Base-by-base conservation (phyloP, 2,113 vertebrate species). In the Hippocampus zosterae region DNA sequence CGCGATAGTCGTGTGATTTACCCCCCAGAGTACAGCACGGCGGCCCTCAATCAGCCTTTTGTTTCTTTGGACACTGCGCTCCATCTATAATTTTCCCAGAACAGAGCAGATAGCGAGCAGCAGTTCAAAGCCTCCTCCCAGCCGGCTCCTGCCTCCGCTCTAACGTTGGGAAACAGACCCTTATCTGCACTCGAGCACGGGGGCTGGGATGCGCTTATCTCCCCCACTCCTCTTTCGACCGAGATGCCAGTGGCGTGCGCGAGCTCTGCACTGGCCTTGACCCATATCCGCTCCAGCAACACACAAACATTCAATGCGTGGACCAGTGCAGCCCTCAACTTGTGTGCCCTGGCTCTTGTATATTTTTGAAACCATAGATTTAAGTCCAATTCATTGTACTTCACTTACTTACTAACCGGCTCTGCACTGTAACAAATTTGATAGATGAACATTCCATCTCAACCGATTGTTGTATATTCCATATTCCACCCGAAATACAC, bases 91-190 rank as follows among this genome's bases (percentile, higher is more conserved):
- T 85, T 88, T 90, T 90, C 88, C 87, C 89, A 89, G 84, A 60
- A 85, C 84, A 74, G 80, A 85, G 80, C 64, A 83, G 89, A 89
- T 87, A 86, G 86, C 1, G 56, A 84, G 86, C 71, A 61, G 72
- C 68, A 74, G 81, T 88, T 90, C 86, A 90, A 88, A 90, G 89
- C 77, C 33, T 86, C 86, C 89, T 84, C 87, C 83, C 72, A 68
- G 65, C 72, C 73, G 77, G 79, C 85, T 84, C 70, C 86, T 75
- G 82, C 84, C 85, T 80, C 68, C 69, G 84, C 77, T 19, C 87
- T 88, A 89, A 85, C 87, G 73, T 85, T 87, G 83, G 87, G 88
- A 90, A 88, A 83, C 73, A 70, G 82, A 63, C 74, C 71, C 82
- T 90, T 91, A 91, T 90, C 88, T 76, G 57, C 75, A 78, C 77